Percentiles rank a stretch among this genome's conserved stretches.
These are phyloP conservation scores for Gymnocheta viridis DNA, from an alignment of 2,888 invertebrate species.

Conservation along the genomic window DNA sequence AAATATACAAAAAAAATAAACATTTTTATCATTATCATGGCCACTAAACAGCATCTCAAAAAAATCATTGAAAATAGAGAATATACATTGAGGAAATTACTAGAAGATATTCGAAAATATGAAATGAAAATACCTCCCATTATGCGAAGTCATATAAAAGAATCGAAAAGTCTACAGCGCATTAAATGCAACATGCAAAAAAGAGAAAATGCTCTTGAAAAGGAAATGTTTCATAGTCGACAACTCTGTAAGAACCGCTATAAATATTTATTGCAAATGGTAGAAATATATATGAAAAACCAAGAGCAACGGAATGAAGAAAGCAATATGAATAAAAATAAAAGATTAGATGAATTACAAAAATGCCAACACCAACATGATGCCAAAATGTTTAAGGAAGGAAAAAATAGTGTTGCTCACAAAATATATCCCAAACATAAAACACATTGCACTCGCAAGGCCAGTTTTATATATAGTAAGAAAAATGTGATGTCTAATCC, in stretches of 20 bases:
- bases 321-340: not conserved
- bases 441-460: not conserved
- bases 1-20: not conserved
- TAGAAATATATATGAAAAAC: constrained; percentile 7
- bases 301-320: not conserved
- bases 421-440: not conserved
- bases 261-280: constrained; percentile 27
- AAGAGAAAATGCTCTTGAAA: not conserved
- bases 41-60: constrained; percentile 14
- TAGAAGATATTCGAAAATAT: constrained; percentile 32
- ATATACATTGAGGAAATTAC: constrained; percentile 11
- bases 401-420: not conserved
- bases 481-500: not conserved
- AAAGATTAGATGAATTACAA: not conserved
- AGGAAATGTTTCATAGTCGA: not conserved
- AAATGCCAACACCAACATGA: no score
- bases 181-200: not conserved
- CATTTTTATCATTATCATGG: not conserved
- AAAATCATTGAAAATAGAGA: constrained; percentile 22
- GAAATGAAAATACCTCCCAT: constrained; percentile 13
- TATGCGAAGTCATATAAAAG: not conserved
- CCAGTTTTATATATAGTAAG: constrained; percentile 17
- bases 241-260: constrained; percentile 24
- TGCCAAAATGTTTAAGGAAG: not conserved
- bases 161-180: not conserved